phyloP scores from a whole-genome alignment of 1,140 invertebrate species.

The Scaptodrosophila lebanonensis region DNA sequence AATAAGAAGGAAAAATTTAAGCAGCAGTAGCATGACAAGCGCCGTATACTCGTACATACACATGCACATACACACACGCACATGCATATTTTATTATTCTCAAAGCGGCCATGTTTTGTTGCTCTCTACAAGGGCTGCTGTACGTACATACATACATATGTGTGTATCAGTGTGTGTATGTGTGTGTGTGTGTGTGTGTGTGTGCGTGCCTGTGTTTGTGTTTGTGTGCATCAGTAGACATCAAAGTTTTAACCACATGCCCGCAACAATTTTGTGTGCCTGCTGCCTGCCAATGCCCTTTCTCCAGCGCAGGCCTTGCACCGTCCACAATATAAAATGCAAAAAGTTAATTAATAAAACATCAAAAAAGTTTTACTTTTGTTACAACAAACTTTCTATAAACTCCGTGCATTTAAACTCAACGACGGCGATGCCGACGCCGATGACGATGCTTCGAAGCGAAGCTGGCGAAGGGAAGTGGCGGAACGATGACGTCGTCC shows the following conservation, averaged over 20 bases:
- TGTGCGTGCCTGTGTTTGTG: slow-evolving; percentile 43
- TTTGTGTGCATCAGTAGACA: slow-evolving; percentile 60
- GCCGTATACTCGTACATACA: too few relatives aligned
- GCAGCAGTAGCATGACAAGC: slow-evolving; percentile 19
- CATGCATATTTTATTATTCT: slow-evolving; percentile 63
- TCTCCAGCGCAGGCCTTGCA: not conserved
- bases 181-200: slow-evolving; percentile 37
- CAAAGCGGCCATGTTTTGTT: too few relatives aligned
- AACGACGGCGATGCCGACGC: slow-evolving; percentile 1
- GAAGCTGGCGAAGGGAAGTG: too few relatives aligned
- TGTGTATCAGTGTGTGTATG: too few relatives aligned
- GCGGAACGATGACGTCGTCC: too few relatives aligned
- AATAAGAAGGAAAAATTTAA: slow-evolving; percentile 5
- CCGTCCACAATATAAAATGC: slow-evolving; percentile 39
- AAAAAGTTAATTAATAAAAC: slow-evolving; percentile 75
- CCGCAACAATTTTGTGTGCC: slow-evolving; percentile 28
- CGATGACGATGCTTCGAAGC: not conserved
- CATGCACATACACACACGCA: slow-evolving; percentile 19
- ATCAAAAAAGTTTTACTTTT: slow-evolving; percentile 73
- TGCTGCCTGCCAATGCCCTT: not conserved
- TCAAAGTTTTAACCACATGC: slow-evolving; percentile 70
- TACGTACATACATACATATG: too few relatives aligned
- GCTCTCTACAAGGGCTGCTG: too few relatives aligned
- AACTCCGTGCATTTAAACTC: slow-evolving; percentile 61
- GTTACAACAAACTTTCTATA: slow-evolving; percentile 71